Evolutionary conservation across 1,140 invertebrate species (phyloP).

Genomic region (Zelostemma sp.): DNA sequence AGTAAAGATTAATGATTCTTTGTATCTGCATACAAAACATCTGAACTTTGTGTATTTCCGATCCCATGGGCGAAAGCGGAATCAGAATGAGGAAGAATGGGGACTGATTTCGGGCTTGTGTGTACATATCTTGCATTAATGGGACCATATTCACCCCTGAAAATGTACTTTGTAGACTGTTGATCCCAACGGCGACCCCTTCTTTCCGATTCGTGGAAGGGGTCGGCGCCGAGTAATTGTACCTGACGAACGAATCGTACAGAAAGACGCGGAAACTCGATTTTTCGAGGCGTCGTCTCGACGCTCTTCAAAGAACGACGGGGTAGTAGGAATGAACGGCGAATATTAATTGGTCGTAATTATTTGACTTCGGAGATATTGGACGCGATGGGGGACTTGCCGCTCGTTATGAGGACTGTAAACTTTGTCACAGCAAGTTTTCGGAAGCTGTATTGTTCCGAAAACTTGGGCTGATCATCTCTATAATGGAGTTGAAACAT

Average conservation of each 20-base stretch:
- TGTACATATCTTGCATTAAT: slow-evolving; percentile 28
- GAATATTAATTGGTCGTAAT: slow-evolving; percentile 65
- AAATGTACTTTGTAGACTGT: slow-evolving; percentile 54
- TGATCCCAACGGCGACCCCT: slow-evolving; percentile 37
- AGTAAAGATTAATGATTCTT: slow-evolving; percentile 19
- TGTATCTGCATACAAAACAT: background rate
- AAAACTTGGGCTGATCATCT: too few species aligned
- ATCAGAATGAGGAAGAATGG: slow-evolving; percentile 39
- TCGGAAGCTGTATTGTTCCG: background rate
- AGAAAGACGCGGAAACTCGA: slow-evolving; percentile 40
- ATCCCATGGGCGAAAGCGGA: slow-evolving; percentile 9
- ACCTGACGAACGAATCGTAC: slow-evolving; percentile 36
- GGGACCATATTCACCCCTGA: slow-evolving; percentile 26
- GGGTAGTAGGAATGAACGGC: slow-evolving; percentile 31
- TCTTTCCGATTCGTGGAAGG: slow-evolving; percentile 24
- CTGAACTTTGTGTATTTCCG: slow-evolving; percentile 4
- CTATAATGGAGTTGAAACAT: background rate
- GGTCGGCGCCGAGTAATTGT: slow-evolving; percentile 48
- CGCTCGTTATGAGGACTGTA: slow-evolving; percentile 3
- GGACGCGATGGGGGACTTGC: slow-evolving; percentile 6
- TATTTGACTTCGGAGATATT: slow-evolving; percentile 43
- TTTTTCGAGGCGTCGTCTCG: slow-evolving; percentile 50
- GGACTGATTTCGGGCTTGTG: slow-evolving; percentile 54
- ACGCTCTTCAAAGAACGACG: slow-evolving; percentile 5
- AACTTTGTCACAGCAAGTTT: background rate